Percentiles rank a stretch among this genome's conserved stretches.
These are phyloP conservation scores for Hydropsyche tenuis DNA, from an alignment of 1,140 invertebrate genomes.

Conservation along the genomic window DNA sequence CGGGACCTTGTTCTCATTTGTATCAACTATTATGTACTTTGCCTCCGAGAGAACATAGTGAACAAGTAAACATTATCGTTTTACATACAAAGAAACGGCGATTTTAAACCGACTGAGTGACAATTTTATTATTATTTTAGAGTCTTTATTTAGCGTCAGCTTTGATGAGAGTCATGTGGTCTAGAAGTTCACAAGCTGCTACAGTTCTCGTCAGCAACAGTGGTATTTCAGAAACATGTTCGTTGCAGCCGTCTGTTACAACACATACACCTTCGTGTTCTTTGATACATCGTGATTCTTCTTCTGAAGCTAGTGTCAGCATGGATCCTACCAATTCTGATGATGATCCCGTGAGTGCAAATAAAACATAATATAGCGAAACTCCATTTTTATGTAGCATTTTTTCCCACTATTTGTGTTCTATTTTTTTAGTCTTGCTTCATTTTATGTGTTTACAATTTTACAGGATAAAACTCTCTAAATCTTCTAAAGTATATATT, in stretches of 20 bases:
- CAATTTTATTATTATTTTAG: constrained; percentile 58
- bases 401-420: too few species aligned
- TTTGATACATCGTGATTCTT: constrained; percentile 62
- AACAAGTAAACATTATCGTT: constrained; percentile 67
- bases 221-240: constrained; percentile 59
- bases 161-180: constrained; percentile 89
- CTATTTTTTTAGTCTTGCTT: too few species aligned
- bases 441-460: too few species aligned
- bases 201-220: constrained; percentile 59
- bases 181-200: constrained; percentile 68
- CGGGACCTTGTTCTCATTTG: constrained; percentile 85
- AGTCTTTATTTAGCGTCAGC: constrained; percentile 89
- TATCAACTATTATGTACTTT: constrained; percentile 83
- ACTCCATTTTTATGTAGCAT: too few species aligned
- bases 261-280: constrained; percentile 34
- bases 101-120: not conserved
- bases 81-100: not conserved
- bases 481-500: too few species aligned
- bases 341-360: constrained; percentile 63
- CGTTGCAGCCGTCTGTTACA: constrained; percentile 19
- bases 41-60: constrained; percentile 89
- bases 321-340: constrained; percentile 82
- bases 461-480: not conserved
- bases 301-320: constrained; percentile 74
- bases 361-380: too few species aligned